Evolutionary conservation across 2,113 vertebrate species (phyloP), one percentile per base, ranked within the genome.

Genomic region (Synchiropus splendidus): DNA sequence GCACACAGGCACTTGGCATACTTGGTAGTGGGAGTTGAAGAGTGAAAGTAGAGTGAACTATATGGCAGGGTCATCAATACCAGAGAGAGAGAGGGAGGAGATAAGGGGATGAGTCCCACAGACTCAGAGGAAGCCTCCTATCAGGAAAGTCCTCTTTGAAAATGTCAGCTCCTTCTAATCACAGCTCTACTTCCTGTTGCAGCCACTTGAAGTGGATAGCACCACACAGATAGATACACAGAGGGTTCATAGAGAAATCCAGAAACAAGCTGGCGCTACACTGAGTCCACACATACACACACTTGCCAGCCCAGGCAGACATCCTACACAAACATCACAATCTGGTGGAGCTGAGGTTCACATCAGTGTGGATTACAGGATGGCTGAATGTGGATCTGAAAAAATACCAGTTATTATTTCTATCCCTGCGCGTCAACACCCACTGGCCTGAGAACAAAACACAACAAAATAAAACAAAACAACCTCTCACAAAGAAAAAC

Each of bases 361-460:
- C 73, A 70, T 74, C 65, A 75, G 67, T 73, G 68, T 32, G 53
- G 65, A 79, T 79, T 77, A 74, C 9, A 81, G 70, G 66, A 74
- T 68, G 67, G 21, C 4, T 27, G 21, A 27, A 27, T 27, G 21
- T 27, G 21, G n/a, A 27, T 27, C 21, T 27, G 21, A 27, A 60
- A 39, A 63, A 53, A 48, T 9, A 58, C 43, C 57, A 53, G 46
- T 62, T 55, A 50, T 67, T 54, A 64, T 60, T 54, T 59, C 53
- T 51, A 63, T 62, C 64, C 64, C 62, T 4, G 39, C 71, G 18
- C 9, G 49, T 64, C 43, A 6, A 49, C 57, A 56, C 54, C 51
- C 34, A 42, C n/a, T n/a, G n/a, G n/a, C n/a, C n/a, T n/a, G n/a
- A n/a, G n/a, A n/a, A n/a, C n/a, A n/a, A n/a, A n/a, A n/a, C n/a